phyloP scores from a whole-genome alignment of 2,888 invertebrate species.

The Xestia c-nigrum region DNA sequence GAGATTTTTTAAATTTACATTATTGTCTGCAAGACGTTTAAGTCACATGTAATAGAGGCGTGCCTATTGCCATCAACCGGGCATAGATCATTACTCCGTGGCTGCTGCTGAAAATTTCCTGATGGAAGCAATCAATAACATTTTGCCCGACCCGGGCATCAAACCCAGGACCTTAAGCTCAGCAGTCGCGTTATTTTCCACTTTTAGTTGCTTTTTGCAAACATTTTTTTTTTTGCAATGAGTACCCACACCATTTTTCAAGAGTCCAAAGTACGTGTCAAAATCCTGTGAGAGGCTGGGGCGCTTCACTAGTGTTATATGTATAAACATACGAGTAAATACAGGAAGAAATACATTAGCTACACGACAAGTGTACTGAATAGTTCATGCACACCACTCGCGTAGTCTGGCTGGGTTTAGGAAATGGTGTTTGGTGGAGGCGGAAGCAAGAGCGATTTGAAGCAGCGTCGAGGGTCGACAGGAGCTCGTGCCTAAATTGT shows the following conservation, averaged over 20 bases:
- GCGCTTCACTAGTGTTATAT: slow-evolving; percentile 51
- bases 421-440: not conserved
- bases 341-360: slow-evolving; percentile 78
- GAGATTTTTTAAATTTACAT: not conserved
- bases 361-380: slow-evolving; percentile 74
- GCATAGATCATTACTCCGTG: no score
- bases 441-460: slow-evolving; percentile 29
- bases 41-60: no score
- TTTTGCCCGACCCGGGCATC: no score
- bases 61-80: no score
- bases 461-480: no score
- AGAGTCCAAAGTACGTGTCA: slow-evolving; percentile 42
- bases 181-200: not conserved
- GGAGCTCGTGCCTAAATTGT: not conserved
- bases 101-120: no score
- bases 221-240: not conserved
- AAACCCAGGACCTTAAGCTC: no score
- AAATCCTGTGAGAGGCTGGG: slow-evolving; percentile 42
- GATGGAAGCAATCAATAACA: no score
- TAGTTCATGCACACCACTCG: slow-evolving; percentile 80
- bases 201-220: not conserved
- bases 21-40: not conserved
- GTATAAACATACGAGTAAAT: slow-evolving; percentile 63
- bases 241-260: slow-evolving; percentile 9
- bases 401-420: slow-evolving; percentile 60